phyloP scores from a whole-genome alignment of 2,888 invertebrate genomes.

The Chorisops tibialis region DNA sequence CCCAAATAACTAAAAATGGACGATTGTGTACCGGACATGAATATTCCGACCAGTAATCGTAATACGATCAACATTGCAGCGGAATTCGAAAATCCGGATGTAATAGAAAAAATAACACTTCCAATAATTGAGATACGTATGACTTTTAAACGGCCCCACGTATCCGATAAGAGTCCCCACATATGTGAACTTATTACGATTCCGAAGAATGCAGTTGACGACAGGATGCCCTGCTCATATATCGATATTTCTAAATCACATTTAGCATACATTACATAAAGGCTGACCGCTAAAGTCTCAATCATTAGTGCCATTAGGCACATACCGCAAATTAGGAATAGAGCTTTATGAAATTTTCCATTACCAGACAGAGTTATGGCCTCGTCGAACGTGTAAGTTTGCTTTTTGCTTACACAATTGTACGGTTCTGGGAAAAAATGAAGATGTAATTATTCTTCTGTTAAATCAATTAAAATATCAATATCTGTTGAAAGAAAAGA shows the following conservation, averaged over 20 bases:
- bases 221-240: slow-evolving; percentile 61
- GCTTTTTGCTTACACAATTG: neutral
- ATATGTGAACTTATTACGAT: slow-evolving; percentile 71
- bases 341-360: slow-evolving; percentile 61
- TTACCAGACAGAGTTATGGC: slow-evolving; percentile 53
- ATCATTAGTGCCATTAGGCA: slow-evolving; percentile 66
- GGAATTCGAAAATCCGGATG: slow-evolving; percentile 60
- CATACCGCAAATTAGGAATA: slow-evolving; percentile 61
- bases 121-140: slow-evolving; percentile 55
- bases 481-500: too few relatives aligned
- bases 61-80: slow-evolving; percentile 59
- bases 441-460: too few relatives aligned
- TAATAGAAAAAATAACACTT: slow-evolving; percentile 56
- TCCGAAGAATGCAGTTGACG: slow-evolving; percentile 65
- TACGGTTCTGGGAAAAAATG: too few relatives aligned
- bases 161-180: slow-evolving; percentile 78
- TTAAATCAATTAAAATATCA: too few relatives aligned
- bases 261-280: slow-evolving; percentile 65
- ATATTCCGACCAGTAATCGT: slow-evolving; percentile 65
- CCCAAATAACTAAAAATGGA: slow-evolving; percentile 60
- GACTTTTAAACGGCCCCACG: slow-evolving; percentile 63
- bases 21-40: slow-evolving; percentile 54
- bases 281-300: slow-evolving; percentile 64
- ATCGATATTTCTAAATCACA: slow-evolving; percentile 64
- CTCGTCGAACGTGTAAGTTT: slow-evolving; percentile 44